Conservation (phyloP, 2,113 vertebrate genomes). For the Cervus canadensis region DNA sequence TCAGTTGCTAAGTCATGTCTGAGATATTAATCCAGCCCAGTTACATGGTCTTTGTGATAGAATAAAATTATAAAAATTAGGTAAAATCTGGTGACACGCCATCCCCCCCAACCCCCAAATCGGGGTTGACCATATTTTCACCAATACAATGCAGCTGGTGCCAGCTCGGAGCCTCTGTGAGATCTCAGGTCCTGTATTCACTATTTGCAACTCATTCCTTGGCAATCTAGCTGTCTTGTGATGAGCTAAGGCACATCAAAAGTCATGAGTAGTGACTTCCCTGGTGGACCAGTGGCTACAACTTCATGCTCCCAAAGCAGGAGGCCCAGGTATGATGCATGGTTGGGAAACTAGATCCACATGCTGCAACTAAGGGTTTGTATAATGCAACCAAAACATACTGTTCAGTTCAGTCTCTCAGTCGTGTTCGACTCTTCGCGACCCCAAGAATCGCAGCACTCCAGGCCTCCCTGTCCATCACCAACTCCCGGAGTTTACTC, state of each 20-base stretch:
- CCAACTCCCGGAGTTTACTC: no score
- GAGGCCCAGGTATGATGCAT: neutral
- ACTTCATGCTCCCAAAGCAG: neutral
- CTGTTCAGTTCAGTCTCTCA: no score
- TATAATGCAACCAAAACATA: neutral
- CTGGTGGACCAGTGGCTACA: neutral
- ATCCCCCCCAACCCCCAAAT: accelerated
- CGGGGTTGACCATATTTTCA: neutral
- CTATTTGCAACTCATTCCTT: neutral
- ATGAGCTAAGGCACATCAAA: neutral
- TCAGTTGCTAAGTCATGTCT: neutral
- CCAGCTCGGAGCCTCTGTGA: neutral
- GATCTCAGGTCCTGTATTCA: neutral
- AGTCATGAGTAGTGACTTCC: neutral
- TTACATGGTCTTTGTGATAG: neutral
- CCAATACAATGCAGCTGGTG: no score
- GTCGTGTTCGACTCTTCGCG: no score
- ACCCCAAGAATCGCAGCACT: accelerated
- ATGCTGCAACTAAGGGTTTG: neutral
- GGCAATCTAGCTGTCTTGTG: neutral
- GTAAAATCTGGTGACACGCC: neutral
- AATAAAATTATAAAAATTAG: neutral
- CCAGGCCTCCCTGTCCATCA: no score
- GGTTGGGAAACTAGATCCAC: neutral
- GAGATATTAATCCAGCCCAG: neutral